Evolutionary conservation across 35 echinoderm and acorn worm genomes (phyloP).

Genomic region (Hemicentrotus pulcherrimus): DNA sequence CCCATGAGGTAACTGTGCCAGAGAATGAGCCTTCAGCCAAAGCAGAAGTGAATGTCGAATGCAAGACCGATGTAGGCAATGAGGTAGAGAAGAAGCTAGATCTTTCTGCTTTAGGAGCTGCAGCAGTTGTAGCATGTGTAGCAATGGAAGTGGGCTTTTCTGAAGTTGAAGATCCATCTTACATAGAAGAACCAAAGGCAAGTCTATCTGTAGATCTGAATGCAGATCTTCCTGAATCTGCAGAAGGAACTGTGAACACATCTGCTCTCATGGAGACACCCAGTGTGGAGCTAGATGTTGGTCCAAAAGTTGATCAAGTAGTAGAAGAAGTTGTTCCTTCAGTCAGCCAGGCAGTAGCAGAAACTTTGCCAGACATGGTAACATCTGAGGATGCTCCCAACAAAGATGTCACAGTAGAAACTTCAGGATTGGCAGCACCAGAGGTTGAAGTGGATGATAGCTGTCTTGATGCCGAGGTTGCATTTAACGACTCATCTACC

Average conservation of each 20-base stretch:
- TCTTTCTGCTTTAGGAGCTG: constrained; percentile 2
- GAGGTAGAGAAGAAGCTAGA: not conserved
- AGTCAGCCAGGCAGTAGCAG: constrained; percentile 10
- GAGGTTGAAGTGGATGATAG: not conserved
- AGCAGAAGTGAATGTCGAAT: not conserved
- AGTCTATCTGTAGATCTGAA: not conserved
- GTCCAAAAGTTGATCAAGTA: not conserved
- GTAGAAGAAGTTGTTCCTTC: constrained; percentile 31
- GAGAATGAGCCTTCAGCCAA: not conserved
- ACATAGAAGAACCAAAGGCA: not conserved
- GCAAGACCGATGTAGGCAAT: not conserved
- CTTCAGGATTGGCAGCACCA: not conserved
- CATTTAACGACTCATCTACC: constrained; percentile 37
- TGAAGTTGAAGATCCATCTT: not conserved
- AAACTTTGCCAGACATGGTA: not conserved
- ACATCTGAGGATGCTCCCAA: not conserved
- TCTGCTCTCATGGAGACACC: not conserved
- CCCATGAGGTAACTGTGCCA: not conserved
- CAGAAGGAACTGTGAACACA: not conserved
- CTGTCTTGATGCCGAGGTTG: not conserved
- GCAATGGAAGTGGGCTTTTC: constrained; percentile 11
- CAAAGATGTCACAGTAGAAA: not conserved
- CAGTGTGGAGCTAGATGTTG: not conserved
- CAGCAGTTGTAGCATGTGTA: not conserved
- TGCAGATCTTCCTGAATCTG: not conserved